Evolutionary conservation across 2,113 vertebrate species (phyloP), one percentile per base, ranked within the genome.

Genomic region (Copsychus sechellarum): DNA sequence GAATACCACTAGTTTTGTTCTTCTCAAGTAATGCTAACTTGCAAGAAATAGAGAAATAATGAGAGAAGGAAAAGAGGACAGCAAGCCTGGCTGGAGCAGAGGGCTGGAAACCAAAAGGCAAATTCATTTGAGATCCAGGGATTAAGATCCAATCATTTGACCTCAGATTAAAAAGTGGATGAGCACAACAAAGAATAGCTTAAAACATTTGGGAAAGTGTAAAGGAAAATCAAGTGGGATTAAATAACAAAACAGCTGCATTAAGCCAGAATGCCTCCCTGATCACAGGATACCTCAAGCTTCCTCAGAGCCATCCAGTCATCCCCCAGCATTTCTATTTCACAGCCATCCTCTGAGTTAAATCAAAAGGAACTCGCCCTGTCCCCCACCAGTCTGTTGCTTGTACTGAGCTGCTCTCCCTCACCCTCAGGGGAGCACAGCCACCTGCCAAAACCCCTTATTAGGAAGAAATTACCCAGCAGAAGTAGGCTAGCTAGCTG

Each of bases 141-240:
- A 95, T 95, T 88, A 90, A 83, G 85, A 90, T 82, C 70, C 56
- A 65, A 70, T 90, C 85, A 78, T 77, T 93, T 92, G 81, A 90
- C 74, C 93, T 74, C 85, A 45, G 81, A 88, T 96, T 93, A 88
- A 93, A 95, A 34, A 58, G 56, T 36, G 79, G 62, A 83, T 85
- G 69, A 95, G 17, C 74, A 51, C 66, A 84, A 96, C 94, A 94
- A 95, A 96, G 79, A 47, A 50, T 54, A 90, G 84, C 79, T 96
- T 95, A 92, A 95, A 95, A 96, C 81, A 40, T 95, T 94, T 95
- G 82, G 88, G 64, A 74, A 92, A 94, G 79, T 92, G 92, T 96
- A 92, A 90, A 77, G 71, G 90, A 91, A 95, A 95, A 86, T 77
- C 66, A 77, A 73, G 54, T 3, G 6, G 51, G 87, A 91, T 95